Conservation (phyloP, 2,113 vertebrate species). For the Cyprinodon variegatus region DNA sequence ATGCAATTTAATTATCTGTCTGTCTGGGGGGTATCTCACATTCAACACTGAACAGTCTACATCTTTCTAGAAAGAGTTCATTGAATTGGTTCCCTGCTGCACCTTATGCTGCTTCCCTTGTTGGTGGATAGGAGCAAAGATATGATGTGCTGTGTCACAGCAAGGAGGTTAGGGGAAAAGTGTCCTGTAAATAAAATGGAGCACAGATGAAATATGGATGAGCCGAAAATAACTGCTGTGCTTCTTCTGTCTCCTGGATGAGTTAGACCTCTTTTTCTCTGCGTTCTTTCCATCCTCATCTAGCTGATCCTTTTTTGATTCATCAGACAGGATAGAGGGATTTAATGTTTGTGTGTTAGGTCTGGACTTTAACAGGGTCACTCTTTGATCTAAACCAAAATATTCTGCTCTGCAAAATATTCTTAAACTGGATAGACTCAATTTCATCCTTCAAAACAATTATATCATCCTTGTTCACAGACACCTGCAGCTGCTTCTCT, state of each 20-base stretch:
- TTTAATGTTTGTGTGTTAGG: too few relatives aligned
- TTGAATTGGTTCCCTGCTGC: not conserved
- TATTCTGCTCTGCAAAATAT: too few relatives aligned
- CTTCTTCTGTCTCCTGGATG: not conserved
- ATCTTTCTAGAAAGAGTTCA: not conserved
- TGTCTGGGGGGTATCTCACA: not conserved
- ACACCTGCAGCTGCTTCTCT: too few relatives aligned
- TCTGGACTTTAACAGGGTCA: too few relatives aligned
- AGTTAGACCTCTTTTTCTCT: not conserved
- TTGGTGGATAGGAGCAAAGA: not conserved
- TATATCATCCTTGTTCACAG: too few relatives aligned
- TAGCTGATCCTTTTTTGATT: too few relatives aligned
- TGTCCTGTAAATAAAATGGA: not conserved
- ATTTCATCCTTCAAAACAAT: too few relatives aligned
- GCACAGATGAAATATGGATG: not conserved
- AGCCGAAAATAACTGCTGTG: not conserved
- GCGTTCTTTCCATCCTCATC: too few relatives aligned
- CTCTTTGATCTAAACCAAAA: too few relatives aligned
- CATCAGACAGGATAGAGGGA: too few relatives aligned
- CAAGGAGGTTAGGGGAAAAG: not conserved
- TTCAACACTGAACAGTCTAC: not conserved
- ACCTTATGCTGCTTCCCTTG: not conserved
- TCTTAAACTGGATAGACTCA: too few relatives aligned
- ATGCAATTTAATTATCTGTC: too few relatives aligned
- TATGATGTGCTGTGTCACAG: not conserved